Evolutionary conservation across 1,140 invertebrate genomes (phyloP).

Genomic region (Macrosteles quadrilineatus): DNA sequence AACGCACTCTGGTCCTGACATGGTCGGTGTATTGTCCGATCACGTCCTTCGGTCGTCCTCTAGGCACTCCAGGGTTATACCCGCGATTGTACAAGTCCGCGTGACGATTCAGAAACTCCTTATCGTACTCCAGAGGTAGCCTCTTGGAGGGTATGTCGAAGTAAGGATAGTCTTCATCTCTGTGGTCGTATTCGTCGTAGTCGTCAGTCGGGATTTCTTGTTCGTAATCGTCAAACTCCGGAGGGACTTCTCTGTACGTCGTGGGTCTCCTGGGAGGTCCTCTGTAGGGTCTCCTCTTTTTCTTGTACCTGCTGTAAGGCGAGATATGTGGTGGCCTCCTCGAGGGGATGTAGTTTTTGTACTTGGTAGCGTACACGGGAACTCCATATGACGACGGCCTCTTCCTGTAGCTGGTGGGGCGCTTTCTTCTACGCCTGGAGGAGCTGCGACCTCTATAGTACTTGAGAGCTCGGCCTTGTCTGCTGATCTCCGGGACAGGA

Average conservation of each 20-base stretch:
- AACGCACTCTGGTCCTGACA: background rate
- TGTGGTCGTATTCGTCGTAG: constrained; percentile 12
- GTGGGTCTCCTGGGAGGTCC: background rate
- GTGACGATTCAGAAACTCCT: constrained; percentile 21
- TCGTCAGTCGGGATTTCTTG: constrained; percentile 20
- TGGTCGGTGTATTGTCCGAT: constrained; percentile 14
- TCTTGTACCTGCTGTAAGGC: constrained; percentile 24
- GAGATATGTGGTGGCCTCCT: constrained; percentile 7
- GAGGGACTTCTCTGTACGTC: constrained; percentile 6
- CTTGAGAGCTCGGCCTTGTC: background rate
- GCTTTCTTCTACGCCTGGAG: background rate
- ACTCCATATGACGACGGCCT: constrained; percentile 16
- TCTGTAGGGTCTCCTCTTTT: constrained; percentile 17
- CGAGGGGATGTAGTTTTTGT: constrained; percentile 27
- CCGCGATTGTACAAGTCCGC: constrained; percentile 21
- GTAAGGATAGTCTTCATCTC: constrained; percentile 18
- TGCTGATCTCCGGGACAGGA: background rate
- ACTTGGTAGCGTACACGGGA: constrained; percentile 21
- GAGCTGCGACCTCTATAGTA: background rate
- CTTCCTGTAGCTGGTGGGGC: background rate
- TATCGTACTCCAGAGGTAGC: constrained; percentile 23
- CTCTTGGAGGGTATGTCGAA: constrained; percentile 14
- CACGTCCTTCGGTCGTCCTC: background rate
- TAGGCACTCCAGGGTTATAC: constrained; percentile 3
- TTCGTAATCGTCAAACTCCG: constrained; percentile 28